These are phyloP conservation scores for Drosophila seclusa DNA, from an alignment of 2,888 invertebrate genomes.

Conservation along the genomic window DNA sequence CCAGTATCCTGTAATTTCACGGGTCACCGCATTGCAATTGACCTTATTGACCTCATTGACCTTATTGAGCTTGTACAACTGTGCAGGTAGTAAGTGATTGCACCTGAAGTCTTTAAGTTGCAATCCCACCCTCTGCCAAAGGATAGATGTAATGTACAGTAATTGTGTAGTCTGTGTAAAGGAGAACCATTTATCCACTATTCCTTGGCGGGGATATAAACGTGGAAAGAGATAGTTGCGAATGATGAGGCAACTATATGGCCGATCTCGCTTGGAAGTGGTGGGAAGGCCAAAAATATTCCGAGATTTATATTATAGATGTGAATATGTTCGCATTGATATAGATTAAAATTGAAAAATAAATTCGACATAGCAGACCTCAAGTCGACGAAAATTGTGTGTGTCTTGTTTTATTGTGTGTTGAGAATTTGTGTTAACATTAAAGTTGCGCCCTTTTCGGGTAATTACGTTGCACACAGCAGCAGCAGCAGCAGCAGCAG, in stretches of 20 bases:
- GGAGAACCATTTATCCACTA: background rate
- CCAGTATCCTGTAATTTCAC: background rate
- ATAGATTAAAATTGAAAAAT: background rate
- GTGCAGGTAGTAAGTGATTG: background rate
- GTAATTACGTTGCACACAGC: constrained; percentile 62
- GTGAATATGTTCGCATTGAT: background rate
- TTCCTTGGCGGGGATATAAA: background rate
- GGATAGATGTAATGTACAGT: background rate
- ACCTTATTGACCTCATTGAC: background rate
- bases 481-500: constrained; percentile 7
- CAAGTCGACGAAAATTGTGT: background rate
- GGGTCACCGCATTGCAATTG: background rate
- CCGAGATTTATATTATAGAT: background rate
- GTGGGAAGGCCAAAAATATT: background rate
- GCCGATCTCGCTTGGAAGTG: background rate
- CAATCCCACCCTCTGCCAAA: background rate
- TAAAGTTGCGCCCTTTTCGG: constrained; percentile 61
- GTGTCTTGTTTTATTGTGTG: constrained; percentile 13
- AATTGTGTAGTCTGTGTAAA: background rate
- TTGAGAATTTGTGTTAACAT: constrained; percentile 64
- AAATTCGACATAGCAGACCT: constrained; percentile 3
- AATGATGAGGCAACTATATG: background rate
- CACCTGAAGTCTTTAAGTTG: background rate
- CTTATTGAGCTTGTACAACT: background rate
- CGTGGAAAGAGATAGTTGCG: background rate